phyloP scores from a whole-genome alignment of 2,888 invertebrate species.

The Tachina fera region DNA sequence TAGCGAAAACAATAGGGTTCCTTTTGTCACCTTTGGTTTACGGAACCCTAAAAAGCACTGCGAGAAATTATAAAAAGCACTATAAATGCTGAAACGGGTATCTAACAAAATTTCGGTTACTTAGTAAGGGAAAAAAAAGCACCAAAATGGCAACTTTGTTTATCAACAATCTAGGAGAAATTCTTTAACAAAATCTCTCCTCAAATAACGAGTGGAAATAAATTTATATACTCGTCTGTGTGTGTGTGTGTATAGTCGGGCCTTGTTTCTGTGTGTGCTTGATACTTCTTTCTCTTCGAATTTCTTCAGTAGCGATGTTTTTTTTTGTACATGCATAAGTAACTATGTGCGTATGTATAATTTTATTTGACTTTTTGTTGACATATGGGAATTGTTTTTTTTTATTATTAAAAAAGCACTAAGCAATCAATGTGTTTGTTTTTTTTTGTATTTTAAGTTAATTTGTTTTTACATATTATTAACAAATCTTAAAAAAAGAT shows the following conservation, averaged over 20 bases:
- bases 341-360: neutral
- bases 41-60: too few species aligned
- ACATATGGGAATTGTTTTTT: conserved; percentile 35
- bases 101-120: too few species aligned
- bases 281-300: conserved; percentile 7
- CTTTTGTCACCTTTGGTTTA: too few species aligned
- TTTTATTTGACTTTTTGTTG: conserved; percentile 39
- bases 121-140: too few species aligned
- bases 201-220: too few species aligned
- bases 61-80: too few species aligned
- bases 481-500: neutral
- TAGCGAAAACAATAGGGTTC: too few species aligned
- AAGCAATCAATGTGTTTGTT: neutral
- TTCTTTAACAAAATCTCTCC: neutral
- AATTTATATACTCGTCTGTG: too few species aligned
- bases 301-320: neutral
- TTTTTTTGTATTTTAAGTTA: neutral
- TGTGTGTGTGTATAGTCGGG: too few species aligned
- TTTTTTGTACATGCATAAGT: neutral
- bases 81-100: too few species aligned
- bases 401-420: neutral
- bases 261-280: neutral
- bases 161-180: neutral
- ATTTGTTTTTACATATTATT: neutral
- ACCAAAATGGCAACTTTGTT: too few species aligned